phyloP scores from a whole-genome alignment of 2,113 vertebrate species.

The Herpetotheres cachinnans region DNA sequence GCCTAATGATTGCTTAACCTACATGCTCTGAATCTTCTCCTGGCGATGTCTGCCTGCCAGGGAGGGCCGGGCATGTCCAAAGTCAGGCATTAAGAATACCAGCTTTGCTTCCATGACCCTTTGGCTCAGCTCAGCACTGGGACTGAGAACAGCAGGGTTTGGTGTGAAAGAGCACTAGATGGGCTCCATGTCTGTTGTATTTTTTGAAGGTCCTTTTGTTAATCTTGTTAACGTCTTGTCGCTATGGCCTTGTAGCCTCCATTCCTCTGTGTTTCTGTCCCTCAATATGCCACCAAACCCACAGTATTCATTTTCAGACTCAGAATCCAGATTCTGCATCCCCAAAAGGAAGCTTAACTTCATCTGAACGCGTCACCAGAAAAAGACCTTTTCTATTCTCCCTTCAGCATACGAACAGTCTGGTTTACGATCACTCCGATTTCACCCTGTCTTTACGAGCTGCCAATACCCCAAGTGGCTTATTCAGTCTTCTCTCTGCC shows the following conservation, averaged over 20 bases:
- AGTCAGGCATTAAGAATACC: background rate
- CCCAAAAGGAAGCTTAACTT: background rate
- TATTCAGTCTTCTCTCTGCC: background rate
- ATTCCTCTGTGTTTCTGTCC: background rate
- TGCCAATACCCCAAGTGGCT: background rate
- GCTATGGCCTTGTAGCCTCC: background rate
- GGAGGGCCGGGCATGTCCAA: background rate
- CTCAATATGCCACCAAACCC: background rate
- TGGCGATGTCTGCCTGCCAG: background rate
- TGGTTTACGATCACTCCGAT: background rate
- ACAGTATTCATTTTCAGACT: background rate
- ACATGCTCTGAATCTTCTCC: background rate
- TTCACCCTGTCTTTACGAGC: background rate
- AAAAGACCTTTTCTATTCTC: background rate
- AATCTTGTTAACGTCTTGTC: background rate
- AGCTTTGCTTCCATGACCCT: background rate
- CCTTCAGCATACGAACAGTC: background rate
- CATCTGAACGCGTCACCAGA: background rate
- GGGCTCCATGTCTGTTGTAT: rapidly evolving
- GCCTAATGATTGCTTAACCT: background rate
- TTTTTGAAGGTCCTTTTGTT: background rate
- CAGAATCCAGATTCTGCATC: background rate
- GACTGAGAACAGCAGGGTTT: background rate
- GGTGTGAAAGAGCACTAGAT: background rate
- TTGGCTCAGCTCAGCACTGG: background rate